Evolutionary conservation across 2,113 vertebrate genomes (phyloP).

Genomic region (Dicaeum eximium): DNA sequence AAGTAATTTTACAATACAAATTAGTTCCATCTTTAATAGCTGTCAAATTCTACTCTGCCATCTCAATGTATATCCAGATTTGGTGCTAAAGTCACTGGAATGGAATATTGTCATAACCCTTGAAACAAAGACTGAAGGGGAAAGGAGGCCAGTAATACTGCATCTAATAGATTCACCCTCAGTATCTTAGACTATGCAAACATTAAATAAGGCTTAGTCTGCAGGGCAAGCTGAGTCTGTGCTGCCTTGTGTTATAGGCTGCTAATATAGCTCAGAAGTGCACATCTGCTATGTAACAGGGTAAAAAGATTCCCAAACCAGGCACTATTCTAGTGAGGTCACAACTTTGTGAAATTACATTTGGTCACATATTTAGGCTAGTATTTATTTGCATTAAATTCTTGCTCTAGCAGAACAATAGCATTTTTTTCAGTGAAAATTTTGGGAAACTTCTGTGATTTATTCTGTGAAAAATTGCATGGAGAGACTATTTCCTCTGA

Average conservation of each 20-base stretch:
- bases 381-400: neutral
- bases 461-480: neutral
- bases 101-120: neutral
- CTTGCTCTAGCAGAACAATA: neutral
- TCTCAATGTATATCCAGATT: neutral
- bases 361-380: neutral
- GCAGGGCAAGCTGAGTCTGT: neutral
- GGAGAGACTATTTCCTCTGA: slow-evolving; percentile 3
- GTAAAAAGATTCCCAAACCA: neutral
- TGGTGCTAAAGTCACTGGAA: neutral
- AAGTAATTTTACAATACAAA: neutral
- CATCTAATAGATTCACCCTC: neutral
- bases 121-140: neutral
- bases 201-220: neutral
- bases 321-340: neutral
- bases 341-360: neutral
- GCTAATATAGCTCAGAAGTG: neutral
- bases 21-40: neutral
- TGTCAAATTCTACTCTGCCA: neutral
- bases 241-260: neutral
- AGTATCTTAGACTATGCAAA: neutral
- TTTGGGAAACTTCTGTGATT: neutral
- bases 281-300: neutral
- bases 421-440: neutral
- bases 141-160: neutral